Conservation (phyloP, 2,113 vertebrate species). For the Mohoua ochrocephala region DNA sequence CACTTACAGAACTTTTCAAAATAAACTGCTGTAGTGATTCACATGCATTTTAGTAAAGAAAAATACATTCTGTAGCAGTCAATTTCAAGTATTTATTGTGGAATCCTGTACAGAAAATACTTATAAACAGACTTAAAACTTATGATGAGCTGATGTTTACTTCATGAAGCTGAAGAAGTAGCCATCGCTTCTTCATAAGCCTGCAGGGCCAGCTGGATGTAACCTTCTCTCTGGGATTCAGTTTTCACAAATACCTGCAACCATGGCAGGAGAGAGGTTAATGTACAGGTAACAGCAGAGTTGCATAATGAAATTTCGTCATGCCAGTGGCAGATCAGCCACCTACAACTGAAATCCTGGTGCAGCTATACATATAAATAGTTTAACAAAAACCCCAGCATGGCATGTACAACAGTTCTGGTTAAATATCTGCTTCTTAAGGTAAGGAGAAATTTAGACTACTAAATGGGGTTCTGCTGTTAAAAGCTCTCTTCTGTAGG, state of each 20-base stretch:
- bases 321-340: neutral
- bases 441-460: neutral
- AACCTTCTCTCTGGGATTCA: slow-evolving; percentile 84
- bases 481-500: neutral
- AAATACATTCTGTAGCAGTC: too few relatives aligned
- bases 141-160: neutral
- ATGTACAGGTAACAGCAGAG: neutral
- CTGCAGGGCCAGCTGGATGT: slow-evolving; percentile 87
- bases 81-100: neutral
- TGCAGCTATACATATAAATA: neutral
- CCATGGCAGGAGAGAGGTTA: neutral
- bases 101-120: neutral
- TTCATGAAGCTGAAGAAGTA: slow-evolving; percentile 69
- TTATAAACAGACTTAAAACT: neutral
- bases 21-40: neutral
- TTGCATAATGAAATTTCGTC: neutral
- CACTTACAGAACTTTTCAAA: neutral
- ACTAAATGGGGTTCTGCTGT: neutral
- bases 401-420: neutral
- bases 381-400: neutral
- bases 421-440: neutral
- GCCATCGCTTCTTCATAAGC: slow-evolving; percentile 72
- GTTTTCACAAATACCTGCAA: slow-evolving; percentile 84
- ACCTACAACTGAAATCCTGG: neutral
- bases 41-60: neutral